These are phyloP conservation scores for Electrona antarctica DNA, from an alignment of 2,113 vertebrate genomes.

Conservation along the genomic window DNA sequence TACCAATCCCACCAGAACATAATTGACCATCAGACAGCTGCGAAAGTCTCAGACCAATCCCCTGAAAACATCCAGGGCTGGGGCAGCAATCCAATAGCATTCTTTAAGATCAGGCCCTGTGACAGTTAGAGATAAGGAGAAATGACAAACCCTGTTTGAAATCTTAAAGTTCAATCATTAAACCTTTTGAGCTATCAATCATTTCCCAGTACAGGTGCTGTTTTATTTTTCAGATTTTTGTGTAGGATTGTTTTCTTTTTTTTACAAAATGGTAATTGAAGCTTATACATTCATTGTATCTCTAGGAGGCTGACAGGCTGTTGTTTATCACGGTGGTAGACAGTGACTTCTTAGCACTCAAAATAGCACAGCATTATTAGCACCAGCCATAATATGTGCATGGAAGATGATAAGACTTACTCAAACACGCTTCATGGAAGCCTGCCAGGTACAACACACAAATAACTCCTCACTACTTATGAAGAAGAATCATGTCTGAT, in stretches of 20 bases:
- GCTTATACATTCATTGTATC: too few relatives aligned
- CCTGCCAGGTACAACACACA: too few relatives aligned
- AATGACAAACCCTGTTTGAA: not conserved
- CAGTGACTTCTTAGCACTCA: too few relatives aligned
- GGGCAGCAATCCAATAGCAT: conserved; percentile 4
- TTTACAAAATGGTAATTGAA: too few relatives aligned
- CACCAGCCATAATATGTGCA: too few relatives aligned
- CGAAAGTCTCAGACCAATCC: not conserved
- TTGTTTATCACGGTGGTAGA: too few relatives aligned
- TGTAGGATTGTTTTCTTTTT: not conserved
- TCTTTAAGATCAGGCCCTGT: not conserved
- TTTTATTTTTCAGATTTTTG: not conserved
- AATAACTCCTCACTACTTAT: too few relatives aligned
- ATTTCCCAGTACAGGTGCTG: not conserved
- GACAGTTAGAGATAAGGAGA: not conserved
- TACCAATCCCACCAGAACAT: conserved; percentile 28
- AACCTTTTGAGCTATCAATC: not conserved
- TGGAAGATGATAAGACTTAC: too few relatives aligned
- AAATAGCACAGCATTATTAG: too few relatives aligned
- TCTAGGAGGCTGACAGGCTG: too few relatives aligned
- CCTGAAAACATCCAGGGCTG: conserved; percentile 12
- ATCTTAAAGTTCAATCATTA: not conserved
- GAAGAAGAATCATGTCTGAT: too few relatives aligned
- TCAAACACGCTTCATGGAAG: too few relatives aligned
- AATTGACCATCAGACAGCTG: conserved; percentile 34